phyloP scores from a whole-genome alignment of 2,797 vertebrate genomes.

The Pseudotriccus pelzelni region DNA sequence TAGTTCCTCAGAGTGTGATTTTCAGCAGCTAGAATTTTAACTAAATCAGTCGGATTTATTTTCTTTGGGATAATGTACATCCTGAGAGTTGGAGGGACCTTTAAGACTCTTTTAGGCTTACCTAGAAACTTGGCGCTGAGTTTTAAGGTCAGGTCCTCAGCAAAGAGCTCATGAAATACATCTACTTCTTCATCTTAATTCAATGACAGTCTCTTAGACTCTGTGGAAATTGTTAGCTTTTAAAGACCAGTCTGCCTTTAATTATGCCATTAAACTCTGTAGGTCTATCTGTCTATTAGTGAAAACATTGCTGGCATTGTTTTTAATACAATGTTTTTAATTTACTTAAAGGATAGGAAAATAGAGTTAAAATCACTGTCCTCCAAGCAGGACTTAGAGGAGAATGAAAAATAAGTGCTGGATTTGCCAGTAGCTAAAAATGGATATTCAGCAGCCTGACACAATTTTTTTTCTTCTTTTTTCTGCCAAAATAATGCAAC shows the following conservation, averaged over 20 bases:
- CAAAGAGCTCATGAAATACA: neutral
- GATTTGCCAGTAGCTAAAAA: constrained; percentile 23
- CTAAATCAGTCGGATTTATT: neutral
- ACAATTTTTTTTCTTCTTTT: constrained; percentile 29
- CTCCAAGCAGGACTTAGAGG: neutral
- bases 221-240: constrained; percentile 44
- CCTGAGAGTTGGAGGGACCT: neutral
- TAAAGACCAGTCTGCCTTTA: constrained; percentile 55
- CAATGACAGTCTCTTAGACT: constrained; percentile 25
- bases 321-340: constrained; percentile 55
- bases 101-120: neutral
- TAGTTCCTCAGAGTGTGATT: neutral
- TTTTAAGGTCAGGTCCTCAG: constrained; percentile 5
- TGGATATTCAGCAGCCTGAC: constrained; percentile 4
- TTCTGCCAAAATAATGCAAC: constrained; percentile 33
- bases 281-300: constrained; percentile 45
- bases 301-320: constrained; percentile 47
- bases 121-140: neutral
- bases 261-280: constrained; percentile 52
- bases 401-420: neutral
- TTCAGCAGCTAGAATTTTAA: neutral
- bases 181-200: constrained; percentile 21
- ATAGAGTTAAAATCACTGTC: constrained; percentile 33
- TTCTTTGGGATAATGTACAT: neutral
- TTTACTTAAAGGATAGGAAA: constrained; percentile 54